These are phyloP conservation scores for Phocoena phocoena DNA, from an alignment of 2,113 vertebrate genomes.

Conservation along the genomic window DNA sequence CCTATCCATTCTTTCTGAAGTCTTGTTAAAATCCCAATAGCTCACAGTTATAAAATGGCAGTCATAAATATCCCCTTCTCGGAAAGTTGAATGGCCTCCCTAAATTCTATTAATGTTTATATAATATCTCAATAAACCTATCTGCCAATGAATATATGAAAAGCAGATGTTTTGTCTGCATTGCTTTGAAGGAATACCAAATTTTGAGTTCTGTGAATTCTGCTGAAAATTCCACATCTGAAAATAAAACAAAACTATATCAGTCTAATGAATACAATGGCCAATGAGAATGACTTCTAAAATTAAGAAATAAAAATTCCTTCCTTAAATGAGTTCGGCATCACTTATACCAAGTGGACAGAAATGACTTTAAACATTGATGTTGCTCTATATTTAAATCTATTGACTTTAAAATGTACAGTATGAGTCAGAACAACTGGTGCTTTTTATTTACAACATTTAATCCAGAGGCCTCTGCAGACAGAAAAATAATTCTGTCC, in stretches of 20 bases:
- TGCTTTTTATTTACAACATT: neutral
- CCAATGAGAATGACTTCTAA: neutral
- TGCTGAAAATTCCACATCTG: neutral
- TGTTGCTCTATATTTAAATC: conserved; percentile 45
- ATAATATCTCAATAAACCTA: neutral
- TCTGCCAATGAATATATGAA: neutral
- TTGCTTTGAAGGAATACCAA: neutral
- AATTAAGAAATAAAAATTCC: neutral
- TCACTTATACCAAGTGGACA: neutral
- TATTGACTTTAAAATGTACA: conserved; percentile 56
- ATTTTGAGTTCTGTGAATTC: neutral
- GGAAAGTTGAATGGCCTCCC: neutral
- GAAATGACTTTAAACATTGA: conserved; percentile 36
- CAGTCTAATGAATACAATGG: neutral
- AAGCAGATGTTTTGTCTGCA: neutral
- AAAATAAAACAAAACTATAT: neutral
- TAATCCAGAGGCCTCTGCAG: conserved; percentile 17
- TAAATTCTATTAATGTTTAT: neutral
- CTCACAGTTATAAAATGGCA: neutral
- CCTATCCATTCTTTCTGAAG: neutral
- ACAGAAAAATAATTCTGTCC: conserved; percentile 36
- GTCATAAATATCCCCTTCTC: neutral
- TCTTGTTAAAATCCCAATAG: neutral
- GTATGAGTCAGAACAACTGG: conserved; percentile 44
- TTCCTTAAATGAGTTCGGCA: neutral